phyloP scores from a whole-genome alignment of 2,113 vertebrate species.

The Brachyhypopomus occidentalis region DNA sequence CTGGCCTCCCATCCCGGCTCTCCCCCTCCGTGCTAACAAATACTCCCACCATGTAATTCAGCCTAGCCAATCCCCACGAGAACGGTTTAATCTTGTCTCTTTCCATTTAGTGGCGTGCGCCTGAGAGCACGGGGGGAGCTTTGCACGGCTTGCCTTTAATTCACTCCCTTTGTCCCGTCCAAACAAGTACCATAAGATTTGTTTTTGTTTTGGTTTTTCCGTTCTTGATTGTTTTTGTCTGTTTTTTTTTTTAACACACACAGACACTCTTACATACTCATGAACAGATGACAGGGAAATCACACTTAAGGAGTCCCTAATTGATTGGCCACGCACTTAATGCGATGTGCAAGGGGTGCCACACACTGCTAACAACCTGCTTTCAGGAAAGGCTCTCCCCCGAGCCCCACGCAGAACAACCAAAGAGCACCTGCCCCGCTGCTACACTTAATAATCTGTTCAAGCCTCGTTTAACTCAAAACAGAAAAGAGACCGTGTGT shows the following conservation, averaged over 20 bases:
- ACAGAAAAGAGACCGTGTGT: slow-evolving; percentile 30
- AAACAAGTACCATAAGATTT: slow-evolving; percentile 10
- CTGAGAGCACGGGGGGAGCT: background rate
- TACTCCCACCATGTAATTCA: slow-evolving; percentile 61
- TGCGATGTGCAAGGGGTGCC: slow-evolving; percentile 57
- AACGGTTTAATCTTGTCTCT: slow-evolving; percentile 66
- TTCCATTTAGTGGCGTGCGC: slow-evolving; percentile 59
- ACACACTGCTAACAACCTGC: slow-evolving; percentile 49
- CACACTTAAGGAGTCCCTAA: slow-evolving; percentile 52
- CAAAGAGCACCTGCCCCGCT: slow-evolving; percentile 63
- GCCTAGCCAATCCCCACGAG: slow-evolving; percentile 56
- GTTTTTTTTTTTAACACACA: slow-evolving; percentile 49
- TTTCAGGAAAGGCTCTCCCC: slow-evolving; percentile 37
- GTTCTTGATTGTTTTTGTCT: background rate
- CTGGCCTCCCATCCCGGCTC: background rate
- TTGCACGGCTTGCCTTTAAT: slow-evolving; percentile 5
- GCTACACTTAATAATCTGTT: slow-evolving; percentile 48
- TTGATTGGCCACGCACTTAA: slow-evolving; percentile 66
- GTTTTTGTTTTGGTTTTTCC: background rate
- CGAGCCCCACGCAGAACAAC: background rate
- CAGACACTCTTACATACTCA: slow-evolving; percentile 28
- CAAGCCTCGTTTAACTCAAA: slow-evolving; percentile 49
- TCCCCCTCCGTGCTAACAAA: background rate
- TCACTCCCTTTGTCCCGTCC: background rate
- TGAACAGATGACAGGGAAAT: slow-evolving; percentile 17